A percentile compares a stretch with the other conserved stretches of the same genome.
phyloP scores from a whole-genome alignment of 2,113 vertebrate species.

The Physeter macrocephalus region DNA sequence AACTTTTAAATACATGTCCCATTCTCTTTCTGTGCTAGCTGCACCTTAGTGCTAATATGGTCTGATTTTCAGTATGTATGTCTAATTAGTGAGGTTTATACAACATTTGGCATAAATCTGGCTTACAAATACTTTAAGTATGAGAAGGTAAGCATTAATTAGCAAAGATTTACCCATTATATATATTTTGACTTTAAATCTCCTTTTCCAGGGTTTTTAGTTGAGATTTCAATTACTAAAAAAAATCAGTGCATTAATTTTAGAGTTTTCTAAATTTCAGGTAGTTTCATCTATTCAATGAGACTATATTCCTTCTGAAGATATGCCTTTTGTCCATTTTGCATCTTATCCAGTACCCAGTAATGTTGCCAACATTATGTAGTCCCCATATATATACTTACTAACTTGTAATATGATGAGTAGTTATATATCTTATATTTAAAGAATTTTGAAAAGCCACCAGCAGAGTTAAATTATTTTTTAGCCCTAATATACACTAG shows the following conservation, averaged over 20 bases:
- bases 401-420: not conserved
- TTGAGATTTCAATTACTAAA: slow-evolving; percentile 37
- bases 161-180: not conserved
- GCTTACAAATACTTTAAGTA: slow-evolving; percentile 46
- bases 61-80: slow-evolving; percentile 16
- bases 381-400: not conserved
- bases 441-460: slow-evolving; percentile 15
- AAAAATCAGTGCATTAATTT: not conserved
- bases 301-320: not conserved
- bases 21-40: slow-evolving; percentile 56
- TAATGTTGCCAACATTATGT: not conserved
- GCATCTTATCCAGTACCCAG: not conserved
- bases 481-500: not conserved
- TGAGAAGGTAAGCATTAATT: slow-evolving; percentile 46
- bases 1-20: slow-evolving; percentile 67
- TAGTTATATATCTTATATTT: not conserved
- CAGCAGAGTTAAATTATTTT: slow-evolving; percentile 13
- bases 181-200: slow-evolving; percentile 9
- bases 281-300: not conserved
- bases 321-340: not conserved
- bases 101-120: slow-evolving; percentile 66
- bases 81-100: slow-evolving; percentile 61
- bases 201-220: slow-evolving; percentile 8
- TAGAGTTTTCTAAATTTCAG: not conserved
- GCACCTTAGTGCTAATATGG: slow-evolving; percentile 39